Conservation (phyloP, 2,888 invertebrate species). For the Eupithecia subumbrata region DNA sequence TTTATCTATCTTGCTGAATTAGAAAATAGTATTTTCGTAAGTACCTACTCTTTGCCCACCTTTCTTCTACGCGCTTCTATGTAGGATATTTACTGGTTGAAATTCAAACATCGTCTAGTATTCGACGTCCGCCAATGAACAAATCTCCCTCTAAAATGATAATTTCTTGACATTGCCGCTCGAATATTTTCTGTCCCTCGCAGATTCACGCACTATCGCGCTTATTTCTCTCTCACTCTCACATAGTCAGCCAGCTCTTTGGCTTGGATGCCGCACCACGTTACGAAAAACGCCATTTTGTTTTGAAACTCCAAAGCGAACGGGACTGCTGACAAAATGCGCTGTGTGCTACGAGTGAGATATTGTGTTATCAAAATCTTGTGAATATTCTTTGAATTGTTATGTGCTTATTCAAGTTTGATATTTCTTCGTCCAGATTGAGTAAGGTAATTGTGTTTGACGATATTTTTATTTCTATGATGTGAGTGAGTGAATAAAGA, state of each 20-base stretch:
- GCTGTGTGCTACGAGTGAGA: constrained; percentile 42
- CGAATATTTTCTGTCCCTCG: constrained; percentile 27
- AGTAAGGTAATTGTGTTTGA: constrained; percentile 31
- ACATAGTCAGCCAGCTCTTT: constrained; percentile 20
- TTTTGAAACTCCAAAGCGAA: constrained; percentile 53
- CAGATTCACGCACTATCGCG: constrained; percentile 24
- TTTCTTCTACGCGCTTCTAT: neutral
- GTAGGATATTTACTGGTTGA: neutral
- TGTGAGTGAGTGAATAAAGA: neutral
- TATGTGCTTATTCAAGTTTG: constrained; percentile 31
- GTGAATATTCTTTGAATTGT: constrained; percentile 20
- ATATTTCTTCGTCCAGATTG: constrained; percentile 15
- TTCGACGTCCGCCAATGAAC: constrained; percentile 21
- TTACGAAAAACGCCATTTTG: constrained; percentile 45
- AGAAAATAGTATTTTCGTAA: neutral
- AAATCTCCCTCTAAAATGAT: constrained; percentile 29
- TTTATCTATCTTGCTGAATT: too few relatives aligned
- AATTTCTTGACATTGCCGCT: constrained; percentile 14
- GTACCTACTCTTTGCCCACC: neutral
- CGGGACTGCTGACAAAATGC: constrained; percentile 46
- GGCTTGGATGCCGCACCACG: constrained; percentile 23
- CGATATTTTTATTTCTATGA: neutral
- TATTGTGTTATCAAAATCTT: constrained; percentile 29
- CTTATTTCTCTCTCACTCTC: constrained; percentile 26
- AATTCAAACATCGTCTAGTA: neutral